phyloP scores from a whole-genome alignment of 2,113 vertebrate species.

The Murina feae region DNA sequence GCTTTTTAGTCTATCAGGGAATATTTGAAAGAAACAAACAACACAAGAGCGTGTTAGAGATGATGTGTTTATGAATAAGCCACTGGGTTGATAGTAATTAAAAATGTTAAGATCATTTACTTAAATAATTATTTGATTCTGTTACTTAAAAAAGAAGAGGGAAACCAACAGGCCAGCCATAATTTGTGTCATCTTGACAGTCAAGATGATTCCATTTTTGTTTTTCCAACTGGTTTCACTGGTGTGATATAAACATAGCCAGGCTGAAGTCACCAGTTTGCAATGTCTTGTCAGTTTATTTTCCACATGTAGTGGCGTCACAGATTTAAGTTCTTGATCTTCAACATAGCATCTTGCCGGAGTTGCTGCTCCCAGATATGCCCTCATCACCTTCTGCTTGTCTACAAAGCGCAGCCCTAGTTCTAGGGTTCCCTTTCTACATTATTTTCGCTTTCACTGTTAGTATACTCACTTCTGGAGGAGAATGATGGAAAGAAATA shows the following conservation, averaged over 20 bases:
- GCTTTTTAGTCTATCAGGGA: not conserved
- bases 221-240: slow-evolving; percentile 43
- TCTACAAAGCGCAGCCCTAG: not conserved
- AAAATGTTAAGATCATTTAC: not conserved
- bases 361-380: not conserved
- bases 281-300: slow-evolving; percentile 49
- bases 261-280: slow-evolving; percentile 39
- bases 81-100: not conserved
- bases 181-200: slow-evolving; percentile 7
- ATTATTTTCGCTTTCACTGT: not conserved
- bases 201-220: slow-evolving; percentile 39
- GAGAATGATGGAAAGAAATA: not conserved
- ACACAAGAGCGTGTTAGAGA: not conserved
- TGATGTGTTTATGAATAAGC: not conserved
- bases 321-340: not conserved
- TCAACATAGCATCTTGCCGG: not conserved
- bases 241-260: slow-evolving; percentile 20
- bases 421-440: not conserved
- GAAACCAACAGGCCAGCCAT: not conserved
- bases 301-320: not conserved
- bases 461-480: not conserved
- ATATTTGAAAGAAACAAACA: slow-evolving; percentile 20
- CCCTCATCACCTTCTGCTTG: not conserved
- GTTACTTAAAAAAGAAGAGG: not conserved
- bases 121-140: slow-evolving; percentile 1